These are phyloP conservation scores for Leucoptera coffeella DNA, from an alignment of 2,888 invertebrate genomes.

Conservation along the genomic window DNA sequence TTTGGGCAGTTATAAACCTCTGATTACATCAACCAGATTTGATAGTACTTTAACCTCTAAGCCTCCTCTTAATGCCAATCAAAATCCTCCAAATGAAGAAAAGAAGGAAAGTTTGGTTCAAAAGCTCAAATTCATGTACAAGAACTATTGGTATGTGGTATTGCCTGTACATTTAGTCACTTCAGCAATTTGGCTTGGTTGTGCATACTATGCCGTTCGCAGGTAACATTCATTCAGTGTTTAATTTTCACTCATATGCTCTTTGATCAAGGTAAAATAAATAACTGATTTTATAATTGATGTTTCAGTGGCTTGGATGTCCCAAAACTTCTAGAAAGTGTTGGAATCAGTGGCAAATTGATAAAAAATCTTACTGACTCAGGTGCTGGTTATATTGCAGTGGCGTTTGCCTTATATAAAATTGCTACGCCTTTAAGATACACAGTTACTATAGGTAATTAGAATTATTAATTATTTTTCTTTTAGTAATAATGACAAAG, in stretches of 20 bases:
- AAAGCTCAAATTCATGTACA: conserved; percentile 85
- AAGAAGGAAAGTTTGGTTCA: conserved; percentile 63
- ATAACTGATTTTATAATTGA: too few relatives aligned
- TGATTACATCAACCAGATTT: too few relatives aligned
- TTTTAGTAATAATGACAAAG: conserved; percentile 15
- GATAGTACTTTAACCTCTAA: too few relatives aligned
- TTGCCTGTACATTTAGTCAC: conserved; percentile 89
- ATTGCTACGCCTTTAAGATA: conserved; percentile 86
- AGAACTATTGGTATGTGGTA: conserved; percentile 94
- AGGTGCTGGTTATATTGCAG: conserved; percentile 81
- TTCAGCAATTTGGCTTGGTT: conserved; percentile 81
- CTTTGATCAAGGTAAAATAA: too few relatives aligned
- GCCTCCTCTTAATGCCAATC: too few relatives aligned
- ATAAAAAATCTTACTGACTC: conserved; percentile 71
- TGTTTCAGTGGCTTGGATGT: conserved; percentile 91
- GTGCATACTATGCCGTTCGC: conserved; percentile 79
- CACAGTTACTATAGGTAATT: conserved; percentile 80
- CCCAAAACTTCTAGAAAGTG: conserved; percentile 64
- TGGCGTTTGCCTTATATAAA: conserved; percentile 91
- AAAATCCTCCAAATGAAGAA: conserved; percentile 6
- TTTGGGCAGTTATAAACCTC: too few relatives aligned
- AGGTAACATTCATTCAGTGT: conserved; percentile 57
- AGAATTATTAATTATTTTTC: conserved; percentile 4
- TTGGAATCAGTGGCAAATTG: conserved; percentile 74
- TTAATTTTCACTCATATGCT: neutral